These are phyloP conservation scores for Psilopsiagon aymara DNA, from an alignment of 2,113 vertebrate genomes.

Conservation along the genomic window DNA sequence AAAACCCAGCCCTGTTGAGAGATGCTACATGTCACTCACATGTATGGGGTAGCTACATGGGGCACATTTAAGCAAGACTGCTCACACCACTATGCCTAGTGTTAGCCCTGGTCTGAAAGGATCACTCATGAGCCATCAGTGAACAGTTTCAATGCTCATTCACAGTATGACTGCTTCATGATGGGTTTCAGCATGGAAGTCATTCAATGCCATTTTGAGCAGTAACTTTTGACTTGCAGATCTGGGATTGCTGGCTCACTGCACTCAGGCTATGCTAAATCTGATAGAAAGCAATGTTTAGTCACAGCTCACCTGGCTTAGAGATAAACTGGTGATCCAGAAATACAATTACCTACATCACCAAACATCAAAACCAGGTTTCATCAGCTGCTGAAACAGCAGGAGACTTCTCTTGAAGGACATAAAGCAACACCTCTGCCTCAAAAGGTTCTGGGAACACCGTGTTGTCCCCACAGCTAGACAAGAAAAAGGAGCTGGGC, in stretches of 20 bases:
- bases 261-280: accelerated
- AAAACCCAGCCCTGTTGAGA: neutral
- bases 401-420: neutral
- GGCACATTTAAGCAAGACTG: accelerated
- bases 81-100: neutral
- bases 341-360: neutral
- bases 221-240: neutral
- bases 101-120: neutral
- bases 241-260: neutral
- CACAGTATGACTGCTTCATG: neutral
- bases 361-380: neutral
- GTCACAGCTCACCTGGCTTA: neutral
- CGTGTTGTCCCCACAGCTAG: neutral
- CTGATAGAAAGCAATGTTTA: neutral
- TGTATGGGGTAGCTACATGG: accelerated
- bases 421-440: neutral
- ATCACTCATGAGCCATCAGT: neutral
- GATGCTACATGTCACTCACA: neutral
- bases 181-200: neutral
- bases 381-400: neutral
- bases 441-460: neutral
- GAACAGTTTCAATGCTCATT: neutral
- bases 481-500: neutral
- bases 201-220: neutral
- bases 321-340: neutral